Evolutionary conservation across 2,797 vertebrate species (phyloP).

Genomic region (Rousettus madagascariensis): DNA sequence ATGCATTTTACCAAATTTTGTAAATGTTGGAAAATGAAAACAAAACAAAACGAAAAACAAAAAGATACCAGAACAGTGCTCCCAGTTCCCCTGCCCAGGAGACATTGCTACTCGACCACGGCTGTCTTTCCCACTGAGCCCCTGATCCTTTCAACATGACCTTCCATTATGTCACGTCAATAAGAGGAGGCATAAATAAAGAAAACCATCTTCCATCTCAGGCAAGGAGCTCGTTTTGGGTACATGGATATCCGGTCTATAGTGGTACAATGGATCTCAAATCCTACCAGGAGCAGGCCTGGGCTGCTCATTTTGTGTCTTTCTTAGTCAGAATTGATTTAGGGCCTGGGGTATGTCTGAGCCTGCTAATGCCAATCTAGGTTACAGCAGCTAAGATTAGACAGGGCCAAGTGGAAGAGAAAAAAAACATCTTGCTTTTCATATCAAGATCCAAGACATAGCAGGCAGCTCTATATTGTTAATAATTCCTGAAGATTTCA

Average conservation of each 20-base stretch:
- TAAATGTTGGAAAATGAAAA: background rate
- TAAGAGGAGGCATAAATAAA: background rate
- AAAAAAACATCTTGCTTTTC: conserved; percentile 32
- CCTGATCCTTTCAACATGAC: background rate
- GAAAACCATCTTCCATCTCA: background rate
- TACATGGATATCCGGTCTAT: background rate
- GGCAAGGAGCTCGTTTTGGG: background rate
- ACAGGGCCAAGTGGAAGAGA: background rate
- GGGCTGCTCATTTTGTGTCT: background rate
- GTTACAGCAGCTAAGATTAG: background rate
- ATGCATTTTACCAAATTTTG: background rate
- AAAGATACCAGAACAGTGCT: background rate
- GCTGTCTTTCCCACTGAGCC: background rate
- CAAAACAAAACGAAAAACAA: background rate
- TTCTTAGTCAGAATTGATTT: background rate
- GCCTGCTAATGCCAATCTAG: background rate
- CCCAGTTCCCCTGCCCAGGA: background rate
- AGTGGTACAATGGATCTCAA: background rate
- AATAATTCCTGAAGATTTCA: conserved; percentile 66
- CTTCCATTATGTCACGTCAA: too few relatives aligned
- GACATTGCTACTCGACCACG: background rate
- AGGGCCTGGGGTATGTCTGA: background rate
- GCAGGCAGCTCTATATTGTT: conserved; percentile 63
- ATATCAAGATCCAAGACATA: conserved; percentile 55
- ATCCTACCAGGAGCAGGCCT: background rate